A percentile compares a stretch with the other conserved stretches of the same genome.
phyloP scores from a whole-genome alignment of 2,797 vertebrate species.

The Enteromius afrohamiltoni region DNA sequence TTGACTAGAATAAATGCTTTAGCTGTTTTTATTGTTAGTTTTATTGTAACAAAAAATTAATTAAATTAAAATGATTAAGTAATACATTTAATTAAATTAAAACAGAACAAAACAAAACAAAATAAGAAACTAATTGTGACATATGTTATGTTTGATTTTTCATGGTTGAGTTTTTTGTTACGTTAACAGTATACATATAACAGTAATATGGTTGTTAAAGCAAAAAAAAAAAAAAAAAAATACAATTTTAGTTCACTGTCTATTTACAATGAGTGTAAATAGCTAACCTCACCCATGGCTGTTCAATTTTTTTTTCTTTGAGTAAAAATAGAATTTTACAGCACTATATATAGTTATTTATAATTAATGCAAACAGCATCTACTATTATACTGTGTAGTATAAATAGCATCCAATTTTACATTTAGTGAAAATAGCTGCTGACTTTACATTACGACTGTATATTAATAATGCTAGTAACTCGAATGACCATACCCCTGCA shows the following conservation, averaged over 20 bases:
- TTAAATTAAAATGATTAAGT: too few relatives aligned
- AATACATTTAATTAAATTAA: too few relatives aligned
- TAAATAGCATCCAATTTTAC: neutral
- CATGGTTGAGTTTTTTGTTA: neutral
- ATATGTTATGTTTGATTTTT: neutral
- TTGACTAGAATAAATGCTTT: neutral
- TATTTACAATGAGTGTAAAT: neutral
- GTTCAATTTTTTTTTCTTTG: neutral
- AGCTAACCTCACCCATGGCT: neutral
- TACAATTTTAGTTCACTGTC: neutral
- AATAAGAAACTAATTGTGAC: too few relatives aligned
- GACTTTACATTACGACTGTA: neutral
- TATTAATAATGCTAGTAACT: neutral
- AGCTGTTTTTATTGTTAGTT: neutral
- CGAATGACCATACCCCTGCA: neutral
- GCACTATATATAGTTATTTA: neutral
- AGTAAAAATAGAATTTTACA: neutral
- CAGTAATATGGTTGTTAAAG: too few relatives aligned
- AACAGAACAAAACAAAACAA: too few relatives aligned
- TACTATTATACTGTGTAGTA: neutral
- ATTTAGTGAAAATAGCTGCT: neutral
- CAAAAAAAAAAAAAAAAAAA: too few relatives aligned
- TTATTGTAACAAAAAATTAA: too few relatives aligned
- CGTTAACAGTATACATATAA: too few relatives aligned
- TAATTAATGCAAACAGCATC: neutral